phyloP scores from a whole-genome alignment of 1,140 invertebrate genomes.

The Magallana gigas region DNA sequence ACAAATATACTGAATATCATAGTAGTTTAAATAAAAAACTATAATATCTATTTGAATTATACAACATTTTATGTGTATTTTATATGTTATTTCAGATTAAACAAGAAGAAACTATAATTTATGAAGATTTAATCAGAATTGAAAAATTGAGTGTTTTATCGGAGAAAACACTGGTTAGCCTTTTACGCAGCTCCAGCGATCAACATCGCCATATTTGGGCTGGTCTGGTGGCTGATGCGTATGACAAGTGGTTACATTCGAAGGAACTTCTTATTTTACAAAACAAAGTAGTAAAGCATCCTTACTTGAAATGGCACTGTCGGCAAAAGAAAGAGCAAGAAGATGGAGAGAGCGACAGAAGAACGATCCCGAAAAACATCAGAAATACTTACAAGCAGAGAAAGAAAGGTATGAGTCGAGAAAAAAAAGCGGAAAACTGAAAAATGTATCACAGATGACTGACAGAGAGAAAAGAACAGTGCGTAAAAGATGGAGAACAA shows the following conservation, averaged over 20 bases:
- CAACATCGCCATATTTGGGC: neutral
- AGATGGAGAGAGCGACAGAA: too few species aligned
- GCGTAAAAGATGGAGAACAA: slow-evolving; percentile 12
- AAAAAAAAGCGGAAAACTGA: too few species aligned
- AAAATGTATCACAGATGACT: too few species aligned
- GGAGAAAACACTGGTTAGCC: neutral
- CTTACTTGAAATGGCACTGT: neutral
- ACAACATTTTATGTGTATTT: neutral
- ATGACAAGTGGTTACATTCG: neutral
- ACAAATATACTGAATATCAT: neutral
- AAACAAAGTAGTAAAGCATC: neutral
- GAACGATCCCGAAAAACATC: too few species aligned
- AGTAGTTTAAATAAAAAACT: neutral
- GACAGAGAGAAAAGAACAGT: too few species aligned
- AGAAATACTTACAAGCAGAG: too few species aligned
- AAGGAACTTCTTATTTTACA: neutral
- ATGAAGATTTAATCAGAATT: neutral
- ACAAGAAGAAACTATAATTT: neutral
- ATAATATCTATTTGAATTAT: neutral
- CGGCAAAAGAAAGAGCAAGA: neutral
- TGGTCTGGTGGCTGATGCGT: neutral
- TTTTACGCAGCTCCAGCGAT: neutral
- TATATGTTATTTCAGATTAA: neutral
- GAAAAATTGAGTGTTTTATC: neutral
- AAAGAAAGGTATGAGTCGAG: too few species aligned